These are phyloP conservation scores for Parochlus steinenii DNA, from an alignment of 2,888 invertebrate species.

Conservation along the genomic window DNA sequence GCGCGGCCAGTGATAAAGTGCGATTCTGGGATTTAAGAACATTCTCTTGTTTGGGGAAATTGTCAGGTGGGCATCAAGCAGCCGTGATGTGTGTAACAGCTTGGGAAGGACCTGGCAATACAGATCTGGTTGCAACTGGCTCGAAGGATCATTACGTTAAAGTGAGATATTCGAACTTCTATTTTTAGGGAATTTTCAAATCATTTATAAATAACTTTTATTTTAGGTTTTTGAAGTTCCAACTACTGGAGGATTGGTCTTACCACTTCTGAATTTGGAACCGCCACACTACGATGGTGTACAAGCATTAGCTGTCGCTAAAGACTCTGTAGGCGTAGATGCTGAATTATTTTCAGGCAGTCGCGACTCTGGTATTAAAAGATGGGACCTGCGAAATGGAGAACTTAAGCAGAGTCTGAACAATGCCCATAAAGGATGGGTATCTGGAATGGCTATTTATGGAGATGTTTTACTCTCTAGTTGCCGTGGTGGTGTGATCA, in stretches of 20 bases:
- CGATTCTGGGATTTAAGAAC: constrained; percentile 71
- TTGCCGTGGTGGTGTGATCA: constrained; percentile 59
- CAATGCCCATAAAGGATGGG: constrained; percentile 79
- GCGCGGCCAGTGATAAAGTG: constrained; percentile 63
- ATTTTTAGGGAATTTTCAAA: neutral
- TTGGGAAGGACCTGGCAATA: constrained; percentile 31
- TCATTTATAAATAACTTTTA: constrained; percentile 4
- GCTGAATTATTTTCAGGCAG: constrained; percentile 60
- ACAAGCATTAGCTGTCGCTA: constrained; percentile 53
- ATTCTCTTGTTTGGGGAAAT: constrained; percentile 51
- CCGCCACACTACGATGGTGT: constrained; percentile 87
- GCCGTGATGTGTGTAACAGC: constrained; percentile 71
- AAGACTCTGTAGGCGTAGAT: constrained; percentile 30
- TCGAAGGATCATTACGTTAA: constrained; percentile 76
- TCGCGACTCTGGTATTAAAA: constrained; percentile 70
- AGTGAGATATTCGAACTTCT: constrained; percentile 22
- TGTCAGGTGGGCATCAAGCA: constrained; percentile 65
- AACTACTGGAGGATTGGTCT: constrained; percentile 32
- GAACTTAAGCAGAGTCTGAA: constrained; percentile 40
- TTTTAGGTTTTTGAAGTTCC: constrained; percentile 28
- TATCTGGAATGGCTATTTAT: constrained; percentile 50
- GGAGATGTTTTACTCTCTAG: constrained; percentile 47
- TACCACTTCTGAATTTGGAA: constrained; percentile 46
- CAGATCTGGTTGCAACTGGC: constrained; percentile 56
- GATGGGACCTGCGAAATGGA: constrained; percentile 48